Evolutionary conservation across 1,140 invertebrate species (phyloP), one percentile per base, ranked within the genome.

Genomic region (Drosophila lini): DNA sequence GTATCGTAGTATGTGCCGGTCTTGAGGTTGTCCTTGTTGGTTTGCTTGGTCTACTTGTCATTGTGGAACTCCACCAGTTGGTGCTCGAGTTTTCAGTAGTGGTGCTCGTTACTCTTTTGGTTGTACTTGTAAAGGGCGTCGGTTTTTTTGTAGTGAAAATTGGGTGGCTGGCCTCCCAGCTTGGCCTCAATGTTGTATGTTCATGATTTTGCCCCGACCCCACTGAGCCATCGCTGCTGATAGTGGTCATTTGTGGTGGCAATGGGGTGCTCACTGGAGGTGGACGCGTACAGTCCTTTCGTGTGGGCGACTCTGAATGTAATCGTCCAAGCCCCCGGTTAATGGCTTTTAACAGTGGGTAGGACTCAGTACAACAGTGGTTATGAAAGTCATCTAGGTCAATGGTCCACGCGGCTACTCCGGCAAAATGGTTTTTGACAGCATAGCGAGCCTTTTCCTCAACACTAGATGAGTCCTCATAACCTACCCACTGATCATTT

Each of bases 361-460:
- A 97, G 0, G 96, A 92, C 81, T 97, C 96, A 3, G 92, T 92
- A 79, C 97, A 98, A 90, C 97, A 97, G 0, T 94, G 93, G 92
- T 98, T 98, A 42, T 94, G 94, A 80, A 97, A 98, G 85, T 98
- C 97, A 80, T 98, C 97, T 64, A 99, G 92, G 88, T 99, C 98
- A 0, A 98, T 94, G 0, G 97, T 98, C 97, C 97, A 99, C 3
- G 97, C 96, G 67, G 97, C 96, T 2, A 96, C 95, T 9, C 97
- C 97, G 3, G 96, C 97, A 64, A 95, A 95, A 9, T 95, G 95
- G 82, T 95, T 94, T 3, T 93, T 93, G 19, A 94, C 91, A 2
- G 97, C 95, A 93, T 96, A 98, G 63, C 95, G 93, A 8, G 96
- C 96, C 93, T 96, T 90, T 7, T 78, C 78, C 50, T 81, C 80